A percentile compares a stretch with the other conserved stretches of the same genome.
phyloP scores from a whole-genome alignment of 2,113 vertebrate genomes.

The Pundamilia nyererei region DNA sequence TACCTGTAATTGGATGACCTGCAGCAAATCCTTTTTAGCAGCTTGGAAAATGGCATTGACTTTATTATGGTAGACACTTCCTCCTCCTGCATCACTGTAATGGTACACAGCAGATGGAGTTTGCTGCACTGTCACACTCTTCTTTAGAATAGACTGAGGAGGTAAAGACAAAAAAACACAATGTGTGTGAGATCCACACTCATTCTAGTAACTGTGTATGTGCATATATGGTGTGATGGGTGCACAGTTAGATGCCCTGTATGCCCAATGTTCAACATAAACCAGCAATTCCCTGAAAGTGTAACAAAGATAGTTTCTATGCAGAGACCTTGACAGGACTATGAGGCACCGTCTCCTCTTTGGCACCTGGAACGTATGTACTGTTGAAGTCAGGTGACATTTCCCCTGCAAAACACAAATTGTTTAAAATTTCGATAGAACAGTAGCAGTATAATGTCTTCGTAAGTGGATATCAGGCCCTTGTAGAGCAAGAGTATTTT shows the following conservation, averaged over 20 bases:
- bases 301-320: neutral
- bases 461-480: neutral
- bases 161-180: neutral
- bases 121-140: slow-evolving; percentile 76
- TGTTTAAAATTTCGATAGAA: neutral
- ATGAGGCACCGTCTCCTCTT: slow-evolving; percentile 46
- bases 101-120: slow-evolving; percentile 78
- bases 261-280: neutral
- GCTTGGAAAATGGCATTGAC: slow-evolving; percentile 81
- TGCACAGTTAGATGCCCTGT: neutral
- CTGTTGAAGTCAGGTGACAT: slow-evolving; percentile 64
- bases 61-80: slow-evolving; percentile 62
- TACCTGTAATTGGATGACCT: slow-evolving; percentile 84
- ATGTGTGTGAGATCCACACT: neutral
- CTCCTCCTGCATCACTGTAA: slow-evolving; percentile 64
- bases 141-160: slow-evolving; percentile 80
- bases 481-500: neutral
- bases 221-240: neutral
- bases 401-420: slow-evolving; percentile 36
- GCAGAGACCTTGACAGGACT: slow-evolving; percentile 49
- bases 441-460: neutral
- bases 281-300: neutral
- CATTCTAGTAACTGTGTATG: neutral
- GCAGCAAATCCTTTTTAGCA: slow-evolving; percentile 86
- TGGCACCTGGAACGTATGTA: slow-evolving; percentile 51